Evolutionary conservation across 2,113 vertebrate genomes (phyloP).

Genomic region (Trematocara zebra): DNA sequence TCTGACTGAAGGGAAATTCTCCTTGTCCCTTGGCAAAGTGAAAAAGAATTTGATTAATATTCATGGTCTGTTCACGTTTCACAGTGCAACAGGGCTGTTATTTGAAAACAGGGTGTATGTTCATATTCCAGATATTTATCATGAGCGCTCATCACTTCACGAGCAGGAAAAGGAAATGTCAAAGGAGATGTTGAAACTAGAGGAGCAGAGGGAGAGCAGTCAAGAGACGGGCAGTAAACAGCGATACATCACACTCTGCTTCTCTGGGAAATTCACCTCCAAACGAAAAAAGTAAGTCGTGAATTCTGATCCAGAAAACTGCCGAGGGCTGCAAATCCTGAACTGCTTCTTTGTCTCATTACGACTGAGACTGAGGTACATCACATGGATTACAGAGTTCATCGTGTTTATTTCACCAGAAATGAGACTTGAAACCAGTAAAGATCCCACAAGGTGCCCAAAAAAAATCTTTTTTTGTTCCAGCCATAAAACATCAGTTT

Average conservation of each 20-base stretch:
- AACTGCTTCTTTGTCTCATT: neutral
- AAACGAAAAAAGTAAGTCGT: neutral
- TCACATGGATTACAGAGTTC: neutral
- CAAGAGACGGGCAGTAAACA: neutral
- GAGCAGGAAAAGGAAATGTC: neutral
- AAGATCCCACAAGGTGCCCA: neutral
- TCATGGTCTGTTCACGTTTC: neutral
- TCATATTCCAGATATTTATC: neutral
- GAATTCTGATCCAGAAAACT: neutral
- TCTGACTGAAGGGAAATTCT: neutral
- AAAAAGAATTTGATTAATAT: neutral
- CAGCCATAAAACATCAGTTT: neutral
- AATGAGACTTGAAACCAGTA: neutral
- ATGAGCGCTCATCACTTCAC: neutral
- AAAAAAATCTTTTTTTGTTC: neutral
- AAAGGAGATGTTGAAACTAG: neutral
- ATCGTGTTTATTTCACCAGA: neutral
- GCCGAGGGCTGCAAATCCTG: neutral
- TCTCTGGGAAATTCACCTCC: neutral
- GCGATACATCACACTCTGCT: neutral
- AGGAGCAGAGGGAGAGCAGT: neutral
- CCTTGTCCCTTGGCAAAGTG: neutral
- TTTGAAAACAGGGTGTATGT: neutral
- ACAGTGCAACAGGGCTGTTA: neutral
- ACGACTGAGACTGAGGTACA: neutral